A percentile compares a stretch with the other conserved stretches of the same genome.
These are phyloP conservation scores for Serrognathus titanus DNA, from an alignment of 2,888 invertebrate species.

Conservation along the genomic window DNA sequence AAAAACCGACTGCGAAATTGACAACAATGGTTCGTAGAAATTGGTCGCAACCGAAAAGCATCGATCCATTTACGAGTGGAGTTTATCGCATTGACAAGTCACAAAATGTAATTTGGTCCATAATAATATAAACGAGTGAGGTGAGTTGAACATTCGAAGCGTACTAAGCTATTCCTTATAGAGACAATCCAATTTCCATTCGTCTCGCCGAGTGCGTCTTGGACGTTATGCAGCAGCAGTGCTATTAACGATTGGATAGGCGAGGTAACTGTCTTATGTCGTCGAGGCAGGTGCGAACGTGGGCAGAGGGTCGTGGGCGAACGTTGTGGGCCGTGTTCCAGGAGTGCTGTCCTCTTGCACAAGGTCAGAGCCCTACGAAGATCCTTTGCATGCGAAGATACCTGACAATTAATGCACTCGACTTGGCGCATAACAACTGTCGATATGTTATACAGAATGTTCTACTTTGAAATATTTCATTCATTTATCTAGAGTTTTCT, in stretches of 20 bases:
- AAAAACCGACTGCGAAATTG: too few species aligned
- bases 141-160: too few species aligned
- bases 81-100: too few species aligned
- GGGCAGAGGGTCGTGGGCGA: constrained; percentile 26
- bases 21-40: too few species aligned
- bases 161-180: constrained; percentile 9
- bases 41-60: too few species aligned
- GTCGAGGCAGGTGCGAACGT: constrained; percentile 35
- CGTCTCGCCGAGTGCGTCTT: constrained; percentile 16
- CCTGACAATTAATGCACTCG: not conserved
- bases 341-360: constrained; percentile 22
- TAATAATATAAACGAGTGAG: too few species aligned
- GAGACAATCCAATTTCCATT: constrained; percentile 22
- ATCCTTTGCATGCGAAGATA: not conserved
- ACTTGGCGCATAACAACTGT: not conserved
- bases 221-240: constrained; percentile 17
- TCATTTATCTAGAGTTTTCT: too few species aligned
- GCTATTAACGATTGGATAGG: constrained; percentile 29
- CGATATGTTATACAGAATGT: not conserved
- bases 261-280: constrained; percentile 27
- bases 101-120: too few species aligned
- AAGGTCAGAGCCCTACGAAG: constrained; percentile 12
- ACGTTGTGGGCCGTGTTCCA: constrained; percentile 16
- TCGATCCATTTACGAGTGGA: too few species aligned
- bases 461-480: not conserved